Evolutionary conservation across 2,888 invertebrate species (phyloP).

Genomic region (Thumatha senex): DNA sequence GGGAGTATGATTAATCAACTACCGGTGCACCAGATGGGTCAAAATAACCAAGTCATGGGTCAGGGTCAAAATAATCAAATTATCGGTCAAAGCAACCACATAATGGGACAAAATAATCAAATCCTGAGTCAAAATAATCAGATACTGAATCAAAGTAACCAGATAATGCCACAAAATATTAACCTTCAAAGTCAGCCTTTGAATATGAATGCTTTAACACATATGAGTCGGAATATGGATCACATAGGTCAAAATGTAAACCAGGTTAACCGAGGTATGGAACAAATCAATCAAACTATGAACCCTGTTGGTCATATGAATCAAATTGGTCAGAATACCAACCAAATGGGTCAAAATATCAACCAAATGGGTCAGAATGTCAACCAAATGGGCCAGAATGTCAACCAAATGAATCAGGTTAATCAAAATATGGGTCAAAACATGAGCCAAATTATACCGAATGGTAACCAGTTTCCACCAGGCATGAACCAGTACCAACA

Average conservation of each 20-base stretch:
- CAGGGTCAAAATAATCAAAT: background rate
- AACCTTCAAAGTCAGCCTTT: constrained; percentile 44
- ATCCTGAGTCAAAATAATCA: constrained; percentile 28
- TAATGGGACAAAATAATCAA: constrained; percentile 23
- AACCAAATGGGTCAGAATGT: constrained; percentile 24
- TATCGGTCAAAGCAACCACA: background rate
- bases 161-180: constrained; percentile 40
- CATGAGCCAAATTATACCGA: constrained; percentile 54
- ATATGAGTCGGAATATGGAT: constrained; percentile 37
- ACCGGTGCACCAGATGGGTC: constrained; percentile 40
- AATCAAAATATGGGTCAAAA: constrained; percentile 47
- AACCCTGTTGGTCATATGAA: constrained; percentile 48
- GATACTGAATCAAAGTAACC: constrained; percentile 26
- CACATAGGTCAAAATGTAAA: constrained; percentile 38
- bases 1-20: constrained; percentile 43
- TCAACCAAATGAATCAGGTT: constrained; percentile 8
- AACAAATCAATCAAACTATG: constrained; percentile 43
- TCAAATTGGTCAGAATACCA: constrained; percentile 39
- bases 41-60: constrained; percentile 19
- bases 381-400: constrained; percentile 45
- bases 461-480: constrained; percentile 62
- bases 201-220: constrained; percentile 43
- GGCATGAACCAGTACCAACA: constrained; percentile 64
- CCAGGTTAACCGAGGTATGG: constrained; percentile 39
- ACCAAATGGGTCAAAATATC: constrained; percentile 44